These are phyloP conservation scores for Cantharis rufa DNA, from an alignment of 2,888 invertebrate species.

Conservation along the genomic window DNA sequence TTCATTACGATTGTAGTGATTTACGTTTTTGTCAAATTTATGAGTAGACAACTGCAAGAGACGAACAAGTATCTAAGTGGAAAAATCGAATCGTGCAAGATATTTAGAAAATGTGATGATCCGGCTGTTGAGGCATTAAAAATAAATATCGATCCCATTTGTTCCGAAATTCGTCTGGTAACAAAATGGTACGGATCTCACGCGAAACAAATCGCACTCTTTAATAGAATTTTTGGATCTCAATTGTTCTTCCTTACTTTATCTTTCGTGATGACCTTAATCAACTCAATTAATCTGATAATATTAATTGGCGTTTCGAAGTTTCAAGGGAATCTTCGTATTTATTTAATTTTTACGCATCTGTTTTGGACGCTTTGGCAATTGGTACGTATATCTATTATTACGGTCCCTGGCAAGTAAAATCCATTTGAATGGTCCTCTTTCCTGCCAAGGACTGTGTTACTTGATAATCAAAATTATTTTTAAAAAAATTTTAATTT, in stretches of 20 bases:
- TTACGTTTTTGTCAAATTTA: background rate
- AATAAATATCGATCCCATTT: background rate
- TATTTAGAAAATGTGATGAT: background rate
- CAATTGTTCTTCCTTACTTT: background rate
- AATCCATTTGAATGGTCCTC: too few species aligned
- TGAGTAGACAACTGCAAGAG: background rate
- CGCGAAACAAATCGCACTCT: background rate
- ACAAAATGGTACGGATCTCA: background rate
- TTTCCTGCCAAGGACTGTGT: too few species aligned
- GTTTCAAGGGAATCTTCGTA: background rate
- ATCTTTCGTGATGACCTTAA: background rate
- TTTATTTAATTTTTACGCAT: background rate
- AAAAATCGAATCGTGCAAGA: background rate
- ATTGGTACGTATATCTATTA: background rate
- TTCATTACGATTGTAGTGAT: background rate
- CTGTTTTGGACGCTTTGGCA: background rate
- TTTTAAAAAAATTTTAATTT: background rate
- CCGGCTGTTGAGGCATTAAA: background rate
- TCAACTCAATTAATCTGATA: background rate
- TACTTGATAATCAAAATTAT: too few species aligned
- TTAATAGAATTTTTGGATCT: background rate
- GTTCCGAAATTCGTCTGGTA: background rate
- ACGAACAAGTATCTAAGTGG: background rate
- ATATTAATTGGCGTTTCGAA: background rate
- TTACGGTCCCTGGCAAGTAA: too few species aligned